Evolutionary conservation across 2,888 invertebrate genomes (phyloP).

Genomic region (Zaprionus bogoriensis): DNA sequence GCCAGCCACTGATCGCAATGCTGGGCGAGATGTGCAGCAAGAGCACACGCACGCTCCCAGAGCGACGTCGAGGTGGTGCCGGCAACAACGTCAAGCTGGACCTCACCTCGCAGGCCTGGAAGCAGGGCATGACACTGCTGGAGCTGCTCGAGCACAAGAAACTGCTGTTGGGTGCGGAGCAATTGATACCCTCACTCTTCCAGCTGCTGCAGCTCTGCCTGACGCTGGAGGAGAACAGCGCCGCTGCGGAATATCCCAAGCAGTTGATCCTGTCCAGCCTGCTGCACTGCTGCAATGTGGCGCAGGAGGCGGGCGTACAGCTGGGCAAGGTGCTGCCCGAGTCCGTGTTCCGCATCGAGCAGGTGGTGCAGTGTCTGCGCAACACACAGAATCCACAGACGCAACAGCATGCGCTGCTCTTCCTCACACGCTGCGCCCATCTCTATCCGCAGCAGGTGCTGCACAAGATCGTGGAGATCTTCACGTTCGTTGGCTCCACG

Average conservation of each 20-base stretch:
- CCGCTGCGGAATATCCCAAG: slow-evolving; percentile 93
- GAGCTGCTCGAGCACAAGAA: slow-evolving; percentile 94
- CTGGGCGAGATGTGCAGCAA: slow-evolving; percentile 85
- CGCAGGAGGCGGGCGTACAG: slow-evolving; percentile 83
- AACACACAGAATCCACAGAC: slow-evolving; percentile 97
- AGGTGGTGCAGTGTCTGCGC: slow-evolving; percentile 92
- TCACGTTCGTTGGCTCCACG: slow-evolving; percentile 98
- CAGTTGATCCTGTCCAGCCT: slow-evolving; percentile 92
- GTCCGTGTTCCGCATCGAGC: slow-evolving; percentile 81
- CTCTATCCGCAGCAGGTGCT: slow-evolving; percentile 92
- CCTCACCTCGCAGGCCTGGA: slow-evolving; percentile 88
- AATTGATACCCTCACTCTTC: slow-evolving; percentile 90
- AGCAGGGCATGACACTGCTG: slow-evolving; percentile 89
- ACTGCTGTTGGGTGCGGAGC: slow-evolving; percentile 87
- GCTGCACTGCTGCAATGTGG: slow-evolving; percentile 87
- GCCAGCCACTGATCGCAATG: slow-evolving; percentile 85
- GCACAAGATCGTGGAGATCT: slow-evolving; percentile 97
- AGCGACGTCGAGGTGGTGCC: slow-evolving; percentile 14
- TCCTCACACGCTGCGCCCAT: slow-evolving; percentile 90
- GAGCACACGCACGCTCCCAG: slow-evolving; percentile 12
- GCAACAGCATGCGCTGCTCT: slow-evolving; percentile 94
- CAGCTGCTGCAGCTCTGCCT: slow-evolving; percentile 90
- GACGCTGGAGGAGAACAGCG: slow-evolving; percentile 90
- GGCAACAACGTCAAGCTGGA: slow-evolving; percentile 74
- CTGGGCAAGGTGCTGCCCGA: slow-evolving; percentile 83